Base-by-base conservation (phyloP, 2,113 vertebrate genomes). In the Trinectes maculatus region DNA sequence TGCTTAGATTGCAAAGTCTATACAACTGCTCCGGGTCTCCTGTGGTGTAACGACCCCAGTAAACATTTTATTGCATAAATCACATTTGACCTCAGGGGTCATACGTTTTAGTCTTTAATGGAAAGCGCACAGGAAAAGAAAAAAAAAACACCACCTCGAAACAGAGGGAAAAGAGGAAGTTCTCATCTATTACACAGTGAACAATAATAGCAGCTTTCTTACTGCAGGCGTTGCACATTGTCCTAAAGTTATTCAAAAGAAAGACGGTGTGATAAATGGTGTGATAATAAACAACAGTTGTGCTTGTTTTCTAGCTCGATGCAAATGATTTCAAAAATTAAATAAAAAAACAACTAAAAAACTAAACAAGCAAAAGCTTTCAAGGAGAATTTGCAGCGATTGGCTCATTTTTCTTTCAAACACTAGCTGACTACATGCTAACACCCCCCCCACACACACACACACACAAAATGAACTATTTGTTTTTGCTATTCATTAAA, bases 1-100 rank as follows among this genome's bases (percentile, higher is more conserved):
- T 99, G 97, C 97, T 98, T 97, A 44, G 80, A 92, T 93, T 93
- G 94, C 92, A 90, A 93, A 93, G 92, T 95, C 93, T 95, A 89
- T 93, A 94, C 94, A 96, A 94, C 94, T 91, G 87, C 90, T 92
- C 89, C 87, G 85, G 94, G 92, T 92, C 87, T 88, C 64, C 43
- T 88, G 91, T 87, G 83, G 89, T 57, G 78, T 83, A 84, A 89
- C 85, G 83, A 92, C 89, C 91, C 94, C 93, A 90, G 96, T 95
- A 94, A 96, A 96, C 95, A 94, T 91, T 85, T 96, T 96, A 99
- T 98, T 99, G 97, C 96, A 98, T 97, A 97, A 95, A 93, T 92
- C 92, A 95, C 94, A 93, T 90, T 91, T 92, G 92, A 92, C 88
- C 74, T 69, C 74, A n/a, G 85, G 69, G 91, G 85, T 24, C 92